A percentile compares a stretch with the other conserved stretches of the same genome.
Evolutionary conservation across 2,888 invertebrate genomes (phyloP).

Genomic region (Carcina quercana): DNA sequence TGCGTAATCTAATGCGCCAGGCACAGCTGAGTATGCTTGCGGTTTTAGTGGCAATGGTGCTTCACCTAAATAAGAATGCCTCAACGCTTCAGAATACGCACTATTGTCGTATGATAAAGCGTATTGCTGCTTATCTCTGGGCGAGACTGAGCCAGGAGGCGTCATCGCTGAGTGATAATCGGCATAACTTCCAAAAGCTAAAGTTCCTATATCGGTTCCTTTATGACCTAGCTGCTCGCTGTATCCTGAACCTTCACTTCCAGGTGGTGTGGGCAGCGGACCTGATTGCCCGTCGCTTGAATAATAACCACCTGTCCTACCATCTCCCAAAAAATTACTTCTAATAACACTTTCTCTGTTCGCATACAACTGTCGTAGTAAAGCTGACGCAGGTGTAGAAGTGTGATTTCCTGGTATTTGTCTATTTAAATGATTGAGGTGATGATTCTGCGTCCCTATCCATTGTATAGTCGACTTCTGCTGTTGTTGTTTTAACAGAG

Average conservation of each 20-base stretch:
- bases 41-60: conserved; percentile 86
- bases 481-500: conserved; percentile 86
- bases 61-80: conserved; percentile 70
- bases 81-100: conserved; percentile 79
- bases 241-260: conserved; percentile 86
- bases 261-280: conserved; percentile 92
- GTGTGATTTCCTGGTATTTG: conserved; percentile 72
- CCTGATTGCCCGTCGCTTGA: conserved; percentile 78
- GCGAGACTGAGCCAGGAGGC: conserved; percentile 97
- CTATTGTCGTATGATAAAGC: conserved; percentile 66
- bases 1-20: conserved; percentile 79
- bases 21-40: conserved; percentile 88
- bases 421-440: conserved; percentile 75
- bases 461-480: conserved; percentile 91
- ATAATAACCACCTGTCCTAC: conserved; percentile 62
- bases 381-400: conserved; percentile 89
- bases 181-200: conserved; percentile 75
- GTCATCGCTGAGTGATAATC: conserved; percentile 97
- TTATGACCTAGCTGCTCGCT: conserved; percentile 76
- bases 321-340: conserved; percentile 80
- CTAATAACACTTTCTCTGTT: conserved; percentile 96
- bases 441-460: conserved; percentile 88
- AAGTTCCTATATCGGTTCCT: conserved; percentile 75
- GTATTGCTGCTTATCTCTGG: conserved; percentile 86
- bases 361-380: conserved; percentile 92